Base-by-base conservation (phyloP, 1,140 invertebrate genomes). In the Aphaenogaster ashmeadi region DNA sequence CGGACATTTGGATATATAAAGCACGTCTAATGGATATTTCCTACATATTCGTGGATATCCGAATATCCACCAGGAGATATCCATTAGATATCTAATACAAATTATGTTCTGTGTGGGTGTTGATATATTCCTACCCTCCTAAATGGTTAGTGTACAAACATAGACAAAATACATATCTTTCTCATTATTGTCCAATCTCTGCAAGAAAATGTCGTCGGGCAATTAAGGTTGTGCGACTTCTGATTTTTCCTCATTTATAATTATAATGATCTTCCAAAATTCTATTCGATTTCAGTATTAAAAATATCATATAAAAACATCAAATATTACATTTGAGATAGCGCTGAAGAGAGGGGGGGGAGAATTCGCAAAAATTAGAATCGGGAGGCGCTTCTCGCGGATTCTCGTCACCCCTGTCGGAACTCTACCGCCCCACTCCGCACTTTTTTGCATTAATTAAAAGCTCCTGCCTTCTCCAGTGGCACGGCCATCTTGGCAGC, bases 401-500 rank as follows among this genome's bases (percentile, higher is more conserved):
- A 78, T 78, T 78, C 84, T 41, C 52, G 89, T 54, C 62, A 80
- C 67, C 74, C 75, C 89, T 81, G 79, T 58, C n/a, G 72, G 33
- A 47, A 44, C 81, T 64, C 56, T 60, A 66, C 33, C 81, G 50
- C 75, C 77, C 80, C 78, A 80, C 87, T 66, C 71, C 79, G 50
- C 44, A 69, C 74, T 86, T 92, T 94, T 94, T 94, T 92, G 93
- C 92, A 93, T 94, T 93, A 95, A 95, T 95, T 95, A 94, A 95
- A 94, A 94, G 93, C 94, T 92, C 91, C 94, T 92, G 92, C 94
- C 94, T 94, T 93, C 93, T 87, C 81, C 88, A 88, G 87, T 87
- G 69, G 87, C 89, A 93, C 94, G 93, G 95, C 95, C 95, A 95
- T 95, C 95, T 95, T 95, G 94, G 90, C 93, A 93, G 41, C 79